Base-by-base conservation (phyloP, 2,113 vertebrate genomes). In the Oplegnathus fasciatus region DNA sequence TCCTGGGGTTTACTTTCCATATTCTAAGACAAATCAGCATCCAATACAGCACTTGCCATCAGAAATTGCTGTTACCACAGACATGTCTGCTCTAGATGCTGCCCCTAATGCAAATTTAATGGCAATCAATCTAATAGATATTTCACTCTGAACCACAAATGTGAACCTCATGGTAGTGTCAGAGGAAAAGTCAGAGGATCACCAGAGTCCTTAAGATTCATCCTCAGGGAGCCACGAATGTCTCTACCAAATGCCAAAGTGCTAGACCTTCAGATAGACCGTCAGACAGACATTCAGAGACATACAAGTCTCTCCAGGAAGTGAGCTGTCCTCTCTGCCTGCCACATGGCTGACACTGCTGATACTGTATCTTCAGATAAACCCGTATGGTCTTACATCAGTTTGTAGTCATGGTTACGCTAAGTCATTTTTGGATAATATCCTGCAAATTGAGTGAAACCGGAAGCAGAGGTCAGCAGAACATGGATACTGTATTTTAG, bases 341-440 rank as follows among this genome's bases (percentile, higher is more conserved):
- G 5, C 15, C 18, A 55, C 40, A 55, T 22, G 17, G 30, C 55
- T 65, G 61, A 78, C 40, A 9, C 9, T 26, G 40, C 46, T 10
- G 17, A 60, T 13, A 37, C 34, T 37, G 34, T 37, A 57, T 72
- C 26, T 71, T 30, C 17, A 32, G 32, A 66, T 44, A 2, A 52
- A 50, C 54, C 22, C 5, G 2, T 34, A 37, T 58, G 28, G 6
- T n/a, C 30, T n/a, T 28, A n/a, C 28, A 61, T 67, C 65, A 20
- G 3, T 34, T 22, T 6, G 75, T 85, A 3, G 66, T 74, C 82
- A 80, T 80, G 75, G 79, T 73, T 34, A 85, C 32, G 0, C 24
- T 17, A 30, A n/a, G 6, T 72, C 10, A 11, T 61, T 74, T 86
- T 62, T 1, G 0, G 37, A 66, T 70, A 11, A 55, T 8, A 3